Percentiles rank a stretch among this genome's conserved stretches.
Evolutionary conservation across 2,797 vertebrate species (phyloP).

Genomic region (Acropternis orthonyx): DNA sequence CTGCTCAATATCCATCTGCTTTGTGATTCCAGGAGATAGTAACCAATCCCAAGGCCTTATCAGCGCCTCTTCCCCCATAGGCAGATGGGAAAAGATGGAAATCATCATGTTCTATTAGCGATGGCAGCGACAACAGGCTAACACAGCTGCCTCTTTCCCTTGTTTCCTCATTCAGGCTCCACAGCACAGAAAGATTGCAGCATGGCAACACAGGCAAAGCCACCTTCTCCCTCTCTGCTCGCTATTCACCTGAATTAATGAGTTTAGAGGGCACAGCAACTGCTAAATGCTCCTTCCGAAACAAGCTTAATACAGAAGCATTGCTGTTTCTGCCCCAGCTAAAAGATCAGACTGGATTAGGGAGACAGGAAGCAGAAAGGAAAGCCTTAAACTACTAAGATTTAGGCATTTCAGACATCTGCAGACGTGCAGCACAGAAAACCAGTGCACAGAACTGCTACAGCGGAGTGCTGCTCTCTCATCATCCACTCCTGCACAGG

Average conservation of each 20-base stretch:
- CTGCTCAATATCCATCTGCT: conserved; percentile 78
- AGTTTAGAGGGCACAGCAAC: background rate
- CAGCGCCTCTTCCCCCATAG: conserved; percentile 33
- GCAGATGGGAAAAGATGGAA: conserved; percentile 70
- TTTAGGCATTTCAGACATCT: background rate
- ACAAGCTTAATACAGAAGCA: background rate
- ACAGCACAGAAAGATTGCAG: background rate
- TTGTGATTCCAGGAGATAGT: conserved; percentile 74
- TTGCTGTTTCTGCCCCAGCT: background rate
- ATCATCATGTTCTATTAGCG: conserved; percentile 58
- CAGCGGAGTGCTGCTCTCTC: background rate
- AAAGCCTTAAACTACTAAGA: background rate
- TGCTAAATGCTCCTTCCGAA: background rate
- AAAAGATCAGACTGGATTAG: background rate
- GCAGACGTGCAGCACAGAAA: background rate
- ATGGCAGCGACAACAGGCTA: conserved; percentile 44
- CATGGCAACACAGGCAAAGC: background rate
- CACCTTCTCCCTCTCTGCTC: background rate
- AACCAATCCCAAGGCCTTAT: conserved; percentile 71
- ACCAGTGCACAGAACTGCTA: background rate
- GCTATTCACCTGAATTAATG: background rate
- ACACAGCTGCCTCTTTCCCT: conserved; percentile 59
- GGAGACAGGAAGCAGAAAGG: background rate
- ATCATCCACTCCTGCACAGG: accelerated
- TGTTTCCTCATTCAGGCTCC: background rate